These are phyloP conservation scores for Zaprionus lineosus DNA, from an alignment of 2,888 invertebrate genomes.

Conservation along the genomic window DNA sequence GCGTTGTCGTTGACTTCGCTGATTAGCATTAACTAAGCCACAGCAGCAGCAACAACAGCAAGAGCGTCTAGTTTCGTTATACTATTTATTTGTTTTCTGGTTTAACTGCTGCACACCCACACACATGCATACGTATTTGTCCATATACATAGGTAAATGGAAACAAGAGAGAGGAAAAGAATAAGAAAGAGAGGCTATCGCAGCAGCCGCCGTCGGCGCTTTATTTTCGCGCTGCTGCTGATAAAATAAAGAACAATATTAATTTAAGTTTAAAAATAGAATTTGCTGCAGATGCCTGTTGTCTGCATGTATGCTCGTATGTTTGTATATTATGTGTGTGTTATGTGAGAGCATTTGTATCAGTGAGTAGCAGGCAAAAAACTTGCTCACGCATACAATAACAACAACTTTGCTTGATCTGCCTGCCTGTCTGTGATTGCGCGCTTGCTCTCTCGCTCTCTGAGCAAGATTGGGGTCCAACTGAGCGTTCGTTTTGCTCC, in stretches of 20 bases:
- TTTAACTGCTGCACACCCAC: conserved; percentile 56
- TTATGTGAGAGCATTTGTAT: conserved; percentile 21
- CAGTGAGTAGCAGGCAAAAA: conserved; percentile 40
- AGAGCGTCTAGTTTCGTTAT: conserved; percentile 63
- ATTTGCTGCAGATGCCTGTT: conserved; percentile 73
- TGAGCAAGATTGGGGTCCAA: conserved; percentile 36
- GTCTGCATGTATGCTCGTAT: conserved; percentile 42
- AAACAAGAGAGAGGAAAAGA: conserved; percentile 16
- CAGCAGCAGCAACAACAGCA: conserved; percentile 35
- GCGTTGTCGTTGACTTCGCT: conserved; percentile 62
- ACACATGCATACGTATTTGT: conserved; percentile 9
- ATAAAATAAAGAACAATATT: conserved; percentile 81
- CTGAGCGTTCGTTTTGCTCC: conserved; percentile 42
- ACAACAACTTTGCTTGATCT: conserved; percentile 48
- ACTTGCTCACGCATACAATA: conserved; percentile 55
- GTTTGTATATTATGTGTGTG: background rate
- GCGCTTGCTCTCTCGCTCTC: conserved; percentile 37
- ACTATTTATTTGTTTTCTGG: conserved; percentile 71
- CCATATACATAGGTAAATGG: conserved; percentile 17
- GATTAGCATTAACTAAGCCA: conserved; percentile 66
- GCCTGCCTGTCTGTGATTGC: conserved; percentile 55
- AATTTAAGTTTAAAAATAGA: conserved; percentile 81
- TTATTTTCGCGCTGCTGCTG: conserved; percentile 72
- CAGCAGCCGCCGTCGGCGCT: conserved; percentile 61
- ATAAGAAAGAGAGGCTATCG: conserved; percentile 33